Percentiles rank a stretch among this genome's conserved stretches.
These are phyloP conservation scores for Strix uralensis DNA, from an alignment of 2,113 vertebrate species.

Conservation along the genomic window DNA sequence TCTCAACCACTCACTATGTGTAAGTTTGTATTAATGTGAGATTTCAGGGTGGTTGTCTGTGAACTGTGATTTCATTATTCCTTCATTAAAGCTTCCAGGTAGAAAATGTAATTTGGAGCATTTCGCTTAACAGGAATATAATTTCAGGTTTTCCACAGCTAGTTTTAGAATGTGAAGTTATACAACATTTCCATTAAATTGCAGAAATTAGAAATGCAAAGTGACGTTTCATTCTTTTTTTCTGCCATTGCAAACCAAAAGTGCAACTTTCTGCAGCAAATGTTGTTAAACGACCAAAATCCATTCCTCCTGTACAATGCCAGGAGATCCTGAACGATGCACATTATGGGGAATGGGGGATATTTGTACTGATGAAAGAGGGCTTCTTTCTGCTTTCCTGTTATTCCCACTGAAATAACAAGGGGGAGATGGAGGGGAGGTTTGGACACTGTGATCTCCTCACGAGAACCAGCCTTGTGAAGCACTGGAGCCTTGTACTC, in stretches of 20 bases:
- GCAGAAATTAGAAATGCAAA: not conserved
- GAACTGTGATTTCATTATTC: not conserved
- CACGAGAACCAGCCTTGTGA: not conserved
- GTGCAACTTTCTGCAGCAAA: not conserved
- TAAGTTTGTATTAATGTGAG: not conserved
- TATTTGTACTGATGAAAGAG: not conserved
- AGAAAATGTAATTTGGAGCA: not conserved
- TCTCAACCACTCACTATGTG: not conserved
- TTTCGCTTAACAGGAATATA: not conserved
- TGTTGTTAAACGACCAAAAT: not conserved
- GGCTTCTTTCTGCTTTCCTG: not conserved
- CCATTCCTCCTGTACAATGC: not conserved
- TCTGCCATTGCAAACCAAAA: not conserved
- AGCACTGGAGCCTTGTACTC: not conserved
- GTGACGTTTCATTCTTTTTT: not conserved
- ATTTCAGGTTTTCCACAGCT: not conserved
- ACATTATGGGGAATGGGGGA: not conserved
- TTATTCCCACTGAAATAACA: not conserved
- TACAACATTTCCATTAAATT: not conserved
- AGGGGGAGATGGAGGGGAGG: too few species aligned
- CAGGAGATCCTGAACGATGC: not conserved
- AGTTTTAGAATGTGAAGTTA: not conserved
- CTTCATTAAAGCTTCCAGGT: not conserved
- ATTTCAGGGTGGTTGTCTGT: not conserved
- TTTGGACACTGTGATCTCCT: not conserved